phyloP scores from a whole-genome alignment of 2,113 vertebrate species.

The Psammodynastes pulverulentus region DNA sequence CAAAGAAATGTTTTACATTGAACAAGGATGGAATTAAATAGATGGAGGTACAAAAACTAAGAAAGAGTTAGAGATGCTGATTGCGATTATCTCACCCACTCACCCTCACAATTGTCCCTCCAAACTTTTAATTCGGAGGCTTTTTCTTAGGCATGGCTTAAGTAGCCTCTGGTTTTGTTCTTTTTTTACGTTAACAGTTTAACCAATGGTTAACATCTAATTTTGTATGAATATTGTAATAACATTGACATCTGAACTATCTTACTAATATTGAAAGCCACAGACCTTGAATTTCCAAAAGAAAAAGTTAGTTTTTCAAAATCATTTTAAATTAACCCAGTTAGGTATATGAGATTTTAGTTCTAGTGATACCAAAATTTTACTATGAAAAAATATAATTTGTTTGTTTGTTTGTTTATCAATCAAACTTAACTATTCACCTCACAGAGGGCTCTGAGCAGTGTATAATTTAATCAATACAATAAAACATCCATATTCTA shows the following conservation, averaged over 20 bases:
- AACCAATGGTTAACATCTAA: constrained; percentile 1
- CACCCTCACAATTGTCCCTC: not conserved
- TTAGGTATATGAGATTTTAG: not conserved
- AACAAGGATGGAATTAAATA: not conserved
- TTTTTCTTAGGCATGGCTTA: not conserved
- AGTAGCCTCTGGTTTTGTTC: not conserved
- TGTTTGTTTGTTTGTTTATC: not conserved
- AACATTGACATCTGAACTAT: not conserved
- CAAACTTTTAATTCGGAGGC: not conserved
- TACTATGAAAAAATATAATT: not conserved
- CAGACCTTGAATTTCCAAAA: not conserved
- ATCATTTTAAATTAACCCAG: not conserved
- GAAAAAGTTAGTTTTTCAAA: not conserved
- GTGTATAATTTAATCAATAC: not conserved
- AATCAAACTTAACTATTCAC: not conserved
- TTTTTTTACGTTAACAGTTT: constrained; percentile 3
- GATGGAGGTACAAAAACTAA: not conserved
- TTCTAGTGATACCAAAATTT: not conserved
- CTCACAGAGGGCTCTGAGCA: not conserved
- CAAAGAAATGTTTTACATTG: not conserved
- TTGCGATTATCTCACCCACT: not conserved
- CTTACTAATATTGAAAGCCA: not conserved
- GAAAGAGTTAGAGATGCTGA: not conserved
- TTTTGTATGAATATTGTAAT: not conserved
- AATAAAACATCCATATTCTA: not conserved